Conservation (phyloP, 2,888 invertebrate genomes). For the Ceramica pisi region DNA sequence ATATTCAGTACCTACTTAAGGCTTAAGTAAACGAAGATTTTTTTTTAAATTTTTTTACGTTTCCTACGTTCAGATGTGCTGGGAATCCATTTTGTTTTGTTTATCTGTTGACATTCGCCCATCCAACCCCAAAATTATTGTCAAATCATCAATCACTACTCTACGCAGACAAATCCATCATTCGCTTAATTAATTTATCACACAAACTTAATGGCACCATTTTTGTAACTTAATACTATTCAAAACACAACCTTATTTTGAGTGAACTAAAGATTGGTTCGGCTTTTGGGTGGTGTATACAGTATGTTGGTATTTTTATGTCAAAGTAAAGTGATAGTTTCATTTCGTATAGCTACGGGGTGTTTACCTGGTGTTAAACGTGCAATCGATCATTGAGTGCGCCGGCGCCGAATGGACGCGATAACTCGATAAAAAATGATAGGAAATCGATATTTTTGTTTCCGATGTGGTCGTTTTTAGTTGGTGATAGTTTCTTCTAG, state of each 20-base stretch:
- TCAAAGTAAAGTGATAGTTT: conserved; percentile 70
- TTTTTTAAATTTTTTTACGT: conserved; percentile 28
- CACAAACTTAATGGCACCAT: conserved; percentile 54
- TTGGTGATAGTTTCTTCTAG: neutral
- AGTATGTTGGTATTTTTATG: conserved; percentile 63
- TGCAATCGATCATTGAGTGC: conserved; percentile 76
- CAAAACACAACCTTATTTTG: conserved; percentile 56
- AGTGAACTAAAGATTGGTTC: conserved; percentile 12
- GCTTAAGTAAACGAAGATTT: conserved; percentile 1
- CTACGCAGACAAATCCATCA: conserved; percentile 75
- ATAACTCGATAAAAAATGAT: conserved; percentile 61
- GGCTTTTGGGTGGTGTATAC: conserved; percentile 21
- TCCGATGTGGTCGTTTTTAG: conserved; percentile 35
- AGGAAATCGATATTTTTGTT: conserved; percentile 62
- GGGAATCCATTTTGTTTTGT: conserved; percentile 56
- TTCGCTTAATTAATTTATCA: conserved; percentile 80
- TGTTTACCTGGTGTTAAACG: conserved; percentile 74
- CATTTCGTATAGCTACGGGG: conserved; percentile 74
- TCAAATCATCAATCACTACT: conserved; percentile 84
- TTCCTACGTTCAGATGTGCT: conserved; percentile 38
- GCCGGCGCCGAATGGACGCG: conserved; percentile 73
- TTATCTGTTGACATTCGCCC: conserved; percentile 74
- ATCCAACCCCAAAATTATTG: conserved; percentile 76
- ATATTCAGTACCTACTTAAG: neutral
- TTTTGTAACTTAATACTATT: conserved; percentile 28